A percentile compares a stretch with the other conserved stretches of the same genome.
Evolutionary conservation across 2,888 invertebrate genomes (phyloP).

Genomic region (Sclerodermus sp.): DNA sequence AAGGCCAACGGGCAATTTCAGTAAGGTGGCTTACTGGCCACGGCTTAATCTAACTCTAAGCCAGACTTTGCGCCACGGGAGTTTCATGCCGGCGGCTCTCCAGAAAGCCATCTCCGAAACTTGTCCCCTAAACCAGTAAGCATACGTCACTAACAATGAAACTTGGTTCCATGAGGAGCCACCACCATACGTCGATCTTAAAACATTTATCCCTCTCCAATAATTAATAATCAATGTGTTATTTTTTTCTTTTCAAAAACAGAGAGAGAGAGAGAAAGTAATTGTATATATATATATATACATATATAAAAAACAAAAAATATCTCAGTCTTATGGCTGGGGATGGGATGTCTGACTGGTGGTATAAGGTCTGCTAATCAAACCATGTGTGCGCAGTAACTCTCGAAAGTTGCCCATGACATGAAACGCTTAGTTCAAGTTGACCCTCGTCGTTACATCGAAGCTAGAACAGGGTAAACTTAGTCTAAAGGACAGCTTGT

Average conservation of each 20-base stretch:
- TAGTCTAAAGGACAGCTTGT: conserved; percentile 12
- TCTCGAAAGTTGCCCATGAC: conserved; percentile 1
- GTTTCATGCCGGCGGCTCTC: conserved; percentile 42
- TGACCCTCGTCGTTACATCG: conserved; percentile 26
- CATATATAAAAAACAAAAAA: too few species aligned
- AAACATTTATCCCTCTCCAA: too few species aligned
- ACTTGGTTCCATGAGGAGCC: conserved; percentile 47
- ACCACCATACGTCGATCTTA: conserved; percentile 42
- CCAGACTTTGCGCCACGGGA: conserved; percentile 46
- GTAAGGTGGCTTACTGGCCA: conserved; percentile 52
- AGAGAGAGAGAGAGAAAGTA: too few species aligned
- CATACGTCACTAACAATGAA: conserved; percentile 52
- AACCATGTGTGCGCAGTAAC: too few species aligned
- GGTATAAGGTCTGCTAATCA: too few species aligned
- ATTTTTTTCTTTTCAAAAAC: too few species aligned
- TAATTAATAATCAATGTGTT: too few species aligned
- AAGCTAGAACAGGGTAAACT: conserved; percentile 14
- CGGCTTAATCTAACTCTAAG: conserved; percentile 52
- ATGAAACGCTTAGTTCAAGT: conserved; percentile 33
- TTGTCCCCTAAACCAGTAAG: conserved; percentile 46
- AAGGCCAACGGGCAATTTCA: conserved; percentile 51
- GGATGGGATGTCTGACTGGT: too few species aligned
- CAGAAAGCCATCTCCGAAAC: conserved; percentile 48
- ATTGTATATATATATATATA: too few species aligned
- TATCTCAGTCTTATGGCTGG: too few species aligned